Evolutionary conservation across 2,797 vertebrate species (phyloP).

Genomic region (Peromyscus nudipes): DNA sequence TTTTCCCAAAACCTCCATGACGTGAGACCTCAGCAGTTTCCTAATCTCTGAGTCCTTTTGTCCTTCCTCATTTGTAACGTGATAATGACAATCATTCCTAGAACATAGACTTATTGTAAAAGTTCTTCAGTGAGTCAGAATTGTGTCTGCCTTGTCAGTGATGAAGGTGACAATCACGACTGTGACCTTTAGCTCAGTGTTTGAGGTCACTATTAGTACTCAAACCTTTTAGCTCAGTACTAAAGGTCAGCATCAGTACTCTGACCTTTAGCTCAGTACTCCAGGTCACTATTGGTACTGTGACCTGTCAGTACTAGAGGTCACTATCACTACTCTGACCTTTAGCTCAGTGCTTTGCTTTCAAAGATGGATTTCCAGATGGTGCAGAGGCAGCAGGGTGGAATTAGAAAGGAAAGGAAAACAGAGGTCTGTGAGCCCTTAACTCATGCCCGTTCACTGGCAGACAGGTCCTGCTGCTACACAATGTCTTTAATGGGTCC

Average conservation of each 20-base stretch:
- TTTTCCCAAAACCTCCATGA: not conserved
- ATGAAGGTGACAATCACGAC: not conserved
- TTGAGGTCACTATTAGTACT: not conserved
- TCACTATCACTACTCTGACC: not conserved
- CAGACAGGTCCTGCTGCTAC: conserved; percentile 26
- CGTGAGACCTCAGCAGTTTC: not conserved
- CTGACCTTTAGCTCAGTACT: not conserved
- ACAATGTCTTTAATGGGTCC: not conserved
- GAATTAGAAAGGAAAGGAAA: not conserved
- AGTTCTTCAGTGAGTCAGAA: not conserved
- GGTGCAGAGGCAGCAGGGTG: not conserved
- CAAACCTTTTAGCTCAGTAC: not conserved
- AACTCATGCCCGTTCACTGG: not conserved
- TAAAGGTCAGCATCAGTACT: not conserved
- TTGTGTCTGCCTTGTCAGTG: not conserved
- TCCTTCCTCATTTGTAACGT: conserved; percentile 22
- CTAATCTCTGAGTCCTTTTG: not conserved
- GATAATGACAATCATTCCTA: not conserved
- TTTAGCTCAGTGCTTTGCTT: conserved; percentile 2
- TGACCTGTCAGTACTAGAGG: not conserved
- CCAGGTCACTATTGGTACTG: not conserved
- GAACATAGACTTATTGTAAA: not conserved
- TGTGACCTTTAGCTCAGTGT: not conserved
- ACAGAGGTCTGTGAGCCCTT: not conserved
- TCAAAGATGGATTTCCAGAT: not conserved